phyloP scores from a whole-genome alignment of 1,140 invertebrate species.

The Metopolophium dirhodum region DNA sequence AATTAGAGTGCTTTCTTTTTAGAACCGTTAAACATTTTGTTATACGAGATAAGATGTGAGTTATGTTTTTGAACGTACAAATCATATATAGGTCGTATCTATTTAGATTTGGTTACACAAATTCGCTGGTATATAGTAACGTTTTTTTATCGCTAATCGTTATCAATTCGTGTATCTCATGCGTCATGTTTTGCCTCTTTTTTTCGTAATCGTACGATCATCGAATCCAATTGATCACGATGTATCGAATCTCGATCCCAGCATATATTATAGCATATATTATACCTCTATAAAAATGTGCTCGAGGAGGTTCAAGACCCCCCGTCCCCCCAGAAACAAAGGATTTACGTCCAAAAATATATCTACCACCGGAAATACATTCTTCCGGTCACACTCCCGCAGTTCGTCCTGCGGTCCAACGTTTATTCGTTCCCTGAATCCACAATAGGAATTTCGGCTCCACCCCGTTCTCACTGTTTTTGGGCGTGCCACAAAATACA shows the following conservation, averaged over 20 bases:
- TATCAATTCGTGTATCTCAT: conserved; percentile 34
- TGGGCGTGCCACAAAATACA: conserved; percentile 47
- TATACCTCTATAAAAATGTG: neutral
- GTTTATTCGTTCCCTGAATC: conserved; percentile 11
- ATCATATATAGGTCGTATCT: neutral
- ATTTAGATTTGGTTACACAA: conserved; percentile 3
- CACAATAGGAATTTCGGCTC: conserved; percentile 53
- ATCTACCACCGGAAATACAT: conserved; percentile 17
- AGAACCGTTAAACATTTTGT: neutral
- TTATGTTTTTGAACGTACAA: neutral
- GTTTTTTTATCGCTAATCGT: neutral
- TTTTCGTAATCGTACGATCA: neutral
- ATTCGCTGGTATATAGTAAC: neutral
- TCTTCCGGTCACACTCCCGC: conserved; percentile 15
- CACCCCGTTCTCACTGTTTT: conserved; percentile 41
- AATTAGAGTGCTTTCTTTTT: conserved; percentile 9
- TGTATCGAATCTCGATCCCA: neutral
- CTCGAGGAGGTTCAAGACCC: neutral
- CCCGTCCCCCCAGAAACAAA: neutral
- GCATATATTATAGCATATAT: too few relatives aligned
- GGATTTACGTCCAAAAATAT: neutral
- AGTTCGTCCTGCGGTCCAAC: neutral
- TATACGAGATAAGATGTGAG: conserved; percentile 4
- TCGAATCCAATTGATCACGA: neutral
- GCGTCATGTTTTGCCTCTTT: neutral